Evolutionary conservation across 1,140 invertebrate species (phyloP), one percentile per base, ranked within the genome.

Genomic region (Nebria ingens): DNA sequence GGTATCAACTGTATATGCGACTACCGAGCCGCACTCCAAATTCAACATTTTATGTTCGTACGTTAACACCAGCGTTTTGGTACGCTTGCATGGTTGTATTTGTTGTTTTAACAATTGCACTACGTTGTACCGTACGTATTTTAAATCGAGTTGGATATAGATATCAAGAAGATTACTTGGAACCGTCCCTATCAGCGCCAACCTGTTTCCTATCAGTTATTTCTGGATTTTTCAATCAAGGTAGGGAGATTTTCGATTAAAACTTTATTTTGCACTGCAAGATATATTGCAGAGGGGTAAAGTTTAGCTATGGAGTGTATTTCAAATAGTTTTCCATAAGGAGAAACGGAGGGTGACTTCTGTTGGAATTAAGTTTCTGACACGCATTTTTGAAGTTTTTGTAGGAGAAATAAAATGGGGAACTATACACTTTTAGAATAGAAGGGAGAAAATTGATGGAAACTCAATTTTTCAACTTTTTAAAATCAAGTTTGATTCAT

Each of bases 191-290:
- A n/a, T 68, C 67, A 2, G 17, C 62, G 13, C 58, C 62, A 1
- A 62, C 61, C 1, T 69, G 63, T 56, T 58, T 68, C 19, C 19
- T 69, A 15, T 59, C 58, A 11, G 58, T 64, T 17, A 55, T 61
- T 15, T 58, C 61, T 1, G 65, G 65, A 15, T 68, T 67, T 54
- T 34, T 67, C 11, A 67, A 67, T 59, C 64, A 67, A 63, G 65
- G 67, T 67, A 57, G n/a, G n/a, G n/a, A n/a, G n/a, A n/a, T n/a
- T n/a, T n/a, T n/a, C n/a, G n/a, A n/a, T n/a, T n/a, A n/a, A n/a
- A n/a, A n/a, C n/a, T n/a, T 52, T 9, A 4, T n/a, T n/a, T n/a
- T n/a, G n/a, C n/a, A n/a, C n/a, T n/a, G n/a, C n/a, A n/a, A 53
- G 12, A 58, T 51, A 42, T 21, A 6, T 40, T 21, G 21, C 42